These are phyloP conservation scores for Hedya salicella DNA, from an alignment of 2,888 invertebrate genomes.

Conservation along the genomic window DNA sequence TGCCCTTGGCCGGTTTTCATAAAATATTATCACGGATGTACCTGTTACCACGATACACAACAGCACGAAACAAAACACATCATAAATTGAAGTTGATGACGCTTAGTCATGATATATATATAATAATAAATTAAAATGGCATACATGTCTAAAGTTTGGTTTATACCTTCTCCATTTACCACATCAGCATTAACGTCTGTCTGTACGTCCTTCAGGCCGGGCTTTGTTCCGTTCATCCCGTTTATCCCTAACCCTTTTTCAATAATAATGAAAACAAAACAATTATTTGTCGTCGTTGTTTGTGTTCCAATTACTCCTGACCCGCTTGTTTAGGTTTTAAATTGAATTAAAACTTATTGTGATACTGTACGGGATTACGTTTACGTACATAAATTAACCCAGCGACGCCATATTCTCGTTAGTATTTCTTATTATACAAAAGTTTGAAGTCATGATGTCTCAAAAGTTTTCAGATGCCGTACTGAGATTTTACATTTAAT, in stretches of 20 bases:
- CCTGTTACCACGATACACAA: too few species aligned
- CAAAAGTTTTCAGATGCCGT: neutral
- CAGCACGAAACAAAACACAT: too few species aligned
- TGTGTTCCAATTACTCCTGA: conserved; percentile 38
- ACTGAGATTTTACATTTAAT: neutral
- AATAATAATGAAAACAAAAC: conserved; percentile 43
- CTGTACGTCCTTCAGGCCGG: neutral
- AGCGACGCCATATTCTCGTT: neutral
- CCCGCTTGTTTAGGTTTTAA: conserved; percentile 43
- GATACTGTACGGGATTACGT: conserved; percentile 22
- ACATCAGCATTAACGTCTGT: conserved; percentile 10
- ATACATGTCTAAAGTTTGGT: too few species aligned
- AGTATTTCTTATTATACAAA: neutral
- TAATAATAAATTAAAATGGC: too few species aligned
- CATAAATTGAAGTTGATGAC: too few species aligned
- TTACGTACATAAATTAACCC: conserved; percentile 4
- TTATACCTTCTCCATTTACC: neutral
- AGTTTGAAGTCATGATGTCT: neutral
- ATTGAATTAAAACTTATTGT: conserved; percentile 43
- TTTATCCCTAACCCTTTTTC: conserved; percentile 35
- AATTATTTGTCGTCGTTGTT: conserved; percentile 39
- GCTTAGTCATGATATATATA: too few species aligned
- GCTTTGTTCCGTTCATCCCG: conserved; percentile 19
- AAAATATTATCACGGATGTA: too few species aligned
- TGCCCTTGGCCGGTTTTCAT: too few species aligned